Base-by-base conservation (phyloP, 2,888 invertebrate genomes). In the Melangyna quadrimaculata region DNA sequence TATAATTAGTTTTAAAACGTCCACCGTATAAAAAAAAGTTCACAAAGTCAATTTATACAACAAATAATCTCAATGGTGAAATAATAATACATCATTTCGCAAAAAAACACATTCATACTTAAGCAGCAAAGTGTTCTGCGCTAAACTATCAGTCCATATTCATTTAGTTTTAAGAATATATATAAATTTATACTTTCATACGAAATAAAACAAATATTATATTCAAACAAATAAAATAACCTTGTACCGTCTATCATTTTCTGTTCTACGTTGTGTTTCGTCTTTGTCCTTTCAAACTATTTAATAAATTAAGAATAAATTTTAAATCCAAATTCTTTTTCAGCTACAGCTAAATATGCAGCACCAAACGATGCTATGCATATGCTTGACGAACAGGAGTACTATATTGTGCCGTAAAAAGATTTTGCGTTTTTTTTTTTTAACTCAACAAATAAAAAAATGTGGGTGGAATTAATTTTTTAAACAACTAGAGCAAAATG, bases 311-410 rank as follows among this genome's bases (percentile, higher is more conserved):
- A 22, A 48, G 12, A 22, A 48, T 12, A 12, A 22, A 51, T 51
- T n/a, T 17, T 35, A 78, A 55, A 67, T 35, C 43, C 48, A 51
- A 65, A 69, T 48, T 86, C 51, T 81, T 48, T 89, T 91, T 87
- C 90, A 90, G 92, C 93, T 88, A 93, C 94, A 87, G 93, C 93
- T 88, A 90, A 90, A 88, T 95, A 95, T 91, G 94, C 95, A 88
- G 94, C 95, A 89, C 95, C 95, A 43, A 94, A 93, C 87, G 95
- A 95, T 90, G 95, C 94, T 89, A 94, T 95, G 88, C 94, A 94
- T 89, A 95, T 95, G 93, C 93, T 95, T 87, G 94, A 94, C 89
- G 93, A 92, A 89, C 91, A 91, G 89, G 92, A 91, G 87, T 91
- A 89, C 88, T 90, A 88, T 88, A 89, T 89, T 89, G 88, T 91